Percentiles rank a stretch among this genome's conserved stretches.
phyloP scores from a whole-genome alignment of 2,113 vertebrate species.

The Gulo gulo region DNA sequence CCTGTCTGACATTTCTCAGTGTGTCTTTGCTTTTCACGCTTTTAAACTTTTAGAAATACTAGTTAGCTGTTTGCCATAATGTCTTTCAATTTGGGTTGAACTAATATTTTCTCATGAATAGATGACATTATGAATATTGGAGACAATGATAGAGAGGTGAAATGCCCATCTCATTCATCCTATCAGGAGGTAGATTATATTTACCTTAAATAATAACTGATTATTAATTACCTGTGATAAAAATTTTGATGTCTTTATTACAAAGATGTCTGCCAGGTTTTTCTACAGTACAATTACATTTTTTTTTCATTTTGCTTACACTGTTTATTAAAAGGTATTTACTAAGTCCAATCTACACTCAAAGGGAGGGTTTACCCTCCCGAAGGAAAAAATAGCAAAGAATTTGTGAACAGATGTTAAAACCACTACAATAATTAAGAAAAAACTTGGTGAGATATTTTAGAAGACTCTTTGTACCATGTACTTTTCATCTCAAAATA shows the following conservation, averaged over 20 bases:
- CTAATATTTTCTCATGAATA: not conserved
- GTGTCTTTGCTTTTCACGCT: not conserved
- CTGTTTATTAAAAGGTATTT: not conserved
- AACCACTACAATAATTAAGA: not conserved
- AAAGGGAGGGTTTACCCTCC: not conserved
- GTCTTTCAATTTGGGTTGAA: not conserved
- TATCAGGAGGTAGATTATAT: not conserved
- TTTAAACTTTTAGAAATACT: not conserved
- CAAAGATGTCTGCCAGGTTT: not conserved
- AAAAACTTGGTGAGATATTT: not conserved
- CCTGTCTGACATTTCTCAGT: not conserved
- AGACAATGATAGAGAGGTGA: not conserved
- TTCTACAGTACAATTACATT: not conserved
- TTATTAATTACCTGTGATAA: not conserved
- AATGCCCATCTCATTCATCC: not conserved
- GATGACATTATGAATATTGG: not conserved
- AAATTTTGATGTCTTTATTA: not conserved
- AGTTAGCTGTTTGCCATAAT: not conserved
- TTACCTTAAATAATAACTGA: not conserved
- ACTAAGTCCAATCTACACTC: not conserved
- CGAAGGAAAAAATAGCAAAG: not conserved
- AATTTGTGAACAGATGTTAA: not conserved
- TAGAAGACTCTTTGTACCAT: not conserved
- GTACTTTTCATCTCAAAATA: not conserved
- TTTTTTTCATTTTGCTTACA: not conserved